A percentile compares a stretch with the other conserved stretches of the same genome.
Conservation (phyloP, 2,888 invertebrate genomes). For the Acanthosepion lycidas region DNA sequence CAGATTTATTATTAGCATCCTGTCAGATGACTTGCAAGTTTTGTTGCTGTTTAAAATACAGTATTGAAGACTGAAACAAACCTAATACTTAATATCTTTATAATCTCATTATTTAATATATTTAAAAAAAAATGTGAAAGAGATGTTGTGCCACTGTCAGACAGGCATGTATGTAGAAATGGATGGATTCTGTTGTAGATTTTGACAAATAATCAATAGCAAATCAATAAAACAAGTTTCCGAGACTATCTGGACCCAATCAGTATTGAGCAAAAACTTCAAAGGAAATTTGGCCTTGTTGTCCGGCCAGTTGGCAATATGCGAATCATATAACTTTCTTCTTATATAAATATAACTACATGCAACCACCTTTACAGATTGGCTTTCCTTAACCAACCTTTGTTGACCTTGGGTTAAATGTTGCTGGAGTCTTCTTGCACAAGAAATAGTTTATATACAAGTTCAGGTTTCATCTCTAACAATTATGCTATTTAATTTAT, state of each 20-base stretch:
- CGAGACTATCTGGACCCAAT: not conserved
- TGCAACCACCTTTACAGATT: not conserved
- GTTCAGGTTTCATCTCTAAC: too few relatives aligned
- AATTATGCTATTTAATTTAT: too few relatives aligned
- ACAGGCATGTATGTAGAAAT: not conserved
- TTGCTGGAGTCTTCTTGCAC: not conserved
- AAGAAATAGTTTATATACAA: too few relatives aligned
- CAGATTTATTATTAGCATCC: too few relatives aligned
- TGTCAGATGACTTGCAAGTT: too few relatives aligned
- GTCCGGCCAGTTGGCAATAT: not conserved
- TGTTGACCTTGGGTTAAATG: not conserved
- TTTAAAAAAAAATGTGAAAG: too few relatives aligned
- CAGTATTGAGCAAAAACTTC: not conserved
- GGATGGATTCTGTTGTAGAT: not conserved
- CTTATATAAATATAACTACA: not conserved
- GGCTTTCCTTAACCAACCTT: not conserved
- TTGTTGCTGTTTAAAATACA: too few relatives aligned
- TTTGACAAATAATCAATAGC: not conserved
- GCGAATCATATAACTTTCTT: not conserved
- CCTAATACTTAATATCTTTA: too few relatives aligned
- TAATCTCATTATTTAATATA: too few relatives aligned
- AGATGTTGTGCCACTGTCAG: not conserved
- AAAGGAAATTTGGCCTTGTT: not conserved
- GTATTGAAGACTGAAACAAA: too few relatives aligned
- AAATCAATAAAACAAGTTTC: not conserved